Percentiles rank a stretch among this genome's conserved stretches.
phyloP scores from a whole-genome alignment of 2,113 vertebrate genomes.

The Meleagris gallopavo region DNA sequence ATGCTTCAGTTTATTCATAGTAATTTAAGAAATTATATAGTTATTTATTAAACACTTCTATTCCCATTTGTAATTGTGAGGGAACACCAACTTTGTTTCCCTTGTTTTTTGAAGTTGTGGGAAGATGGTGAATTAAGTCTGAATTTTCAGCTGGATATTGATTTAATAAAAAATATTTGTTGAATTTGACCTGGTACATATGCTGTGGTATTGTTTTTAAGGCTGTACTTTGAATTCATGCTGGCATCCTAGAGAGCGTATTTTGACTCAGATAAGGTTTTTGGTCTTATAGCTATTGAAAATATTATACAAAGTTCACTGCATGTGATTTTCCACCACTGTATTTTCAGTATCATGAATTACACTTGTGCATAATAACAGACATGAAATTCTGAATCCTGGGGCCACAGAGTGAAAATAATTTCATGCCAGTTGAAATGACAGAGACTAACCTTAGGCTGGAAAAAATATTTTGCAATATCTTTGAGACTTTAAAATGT shows the following conservation, averaged over 20 bases:
- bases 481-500: neutral
- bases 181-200: neutral
- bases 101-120: neutral
- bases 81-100: neutral
- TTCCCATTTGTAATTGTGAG: neutral
- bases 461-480: neutral
- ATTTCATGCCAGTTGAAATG: neutral
- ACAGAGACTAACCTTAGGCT: neutral
- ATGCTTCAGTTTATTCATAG: neutral
- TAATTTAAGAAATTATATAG: neutral
- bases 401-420: neutral
- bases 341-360: rapidly evolving
- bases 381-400: neutral
- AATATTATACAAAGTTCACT: neutral
- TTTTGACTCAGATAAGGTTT: neutral
- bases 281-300: neutral
- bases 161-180: neutral
- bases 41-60: neutral
- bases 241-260: neutral
- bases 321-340: neutral
- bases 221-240: neutral
- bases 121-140: neutral
- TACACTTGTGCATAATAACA: neutral
- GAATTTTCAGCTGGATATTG: neutral
- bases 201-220: neutral